phyloP scores from a whole-genome alignment of 2,797 vertebrate genomes.

The Melanotaenia parkinsoni region DNA sequence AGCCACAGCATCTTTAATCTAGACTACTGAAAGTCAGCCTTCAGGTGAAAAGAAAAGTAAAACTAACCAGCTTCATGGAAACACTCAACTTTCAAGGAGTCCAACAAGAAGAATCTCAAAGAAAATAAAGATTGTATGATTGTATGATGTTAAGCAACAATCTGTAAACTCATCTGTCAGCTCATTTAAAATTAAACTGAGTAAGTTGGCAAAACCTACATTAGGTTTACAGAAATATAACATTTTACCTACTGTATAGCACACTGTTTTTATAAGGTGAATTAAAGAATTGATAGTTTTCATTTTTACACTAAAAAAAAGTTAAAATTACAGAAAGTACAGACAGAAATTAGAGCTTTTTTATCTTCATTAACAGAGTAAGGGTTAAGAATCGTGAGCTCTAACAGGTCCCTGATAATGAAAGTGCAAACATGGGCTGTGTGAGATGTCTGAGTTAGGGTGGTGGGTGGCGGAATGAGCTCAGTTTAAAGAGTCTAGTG shows the following conservation, averaged over 20 bases:
- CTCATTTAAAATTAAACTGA: not conserved
- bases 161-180: not conserved
- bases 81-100: not conserved
- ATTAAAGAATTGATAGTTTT: not conserved
- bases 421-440: constrained; percentile 55
- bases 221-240: not conserved
- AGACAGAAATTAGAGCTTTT: constrained; percentile 27
- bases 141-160: not conserved
- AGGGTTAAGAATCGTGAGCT: constrained; percentile 52
- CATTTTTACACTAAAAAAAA: not conserved
- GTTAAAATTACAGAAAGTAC: constrained; percentile 1
- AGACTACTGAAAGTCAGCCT: not conserved
- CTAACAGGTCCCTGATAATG: constrained; percentile 70
- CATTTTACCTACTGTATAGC: not conserved
- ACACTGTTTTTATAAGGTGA: not conserved
- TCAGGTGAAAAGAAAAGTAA: not conserved
- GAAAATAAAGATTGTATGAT: not conserved
- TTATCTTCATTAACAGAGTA: constrained; percentile 53
- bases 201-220: not conserved
- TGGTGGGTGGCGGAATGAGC: constrained; percentile 67
- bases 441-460: constrained; percentile 68
- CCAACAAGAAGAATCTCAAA: not conserved
- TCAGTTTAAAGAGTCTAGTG: constrained; percentile 70
- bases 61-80: not conserved
- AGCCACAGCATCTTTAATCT: not conserved